Evolutionary conservation across 1,140 invertebrate species (phyloP), one percentile per base, ranked within the genome.

Genomic region (Tachypleus tridentatus): DNA sequence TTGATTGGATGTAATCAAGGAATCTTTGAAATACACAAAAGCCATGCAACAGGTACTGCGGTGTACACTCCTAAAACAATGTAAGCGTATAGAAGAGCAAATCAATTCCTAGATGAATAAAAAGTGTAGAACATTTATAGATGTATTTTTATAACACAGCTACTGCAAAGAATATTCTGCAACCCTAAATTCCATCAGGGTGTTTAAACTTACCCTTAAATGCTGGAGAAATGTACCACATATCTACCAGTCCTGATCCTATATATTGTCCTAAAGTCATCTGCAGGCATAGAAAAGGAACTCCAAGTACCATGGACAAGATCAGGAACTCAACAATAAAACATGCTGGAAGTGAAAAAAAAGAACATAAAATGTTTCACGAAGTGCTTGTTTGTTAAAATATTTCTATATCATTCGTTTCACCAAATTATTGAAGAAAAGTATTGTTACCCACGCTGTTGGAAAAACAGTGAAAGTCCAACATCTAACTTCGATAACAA

Each of bases 181-280:
- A 29, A 29, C 29, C 29, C 29, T 29, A 29, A 29, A 29, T 29
- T 29, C 2, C 29, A 29, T 29, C 29, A 29, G 29, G 29, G 29
- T 29, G 29, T 29, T 29, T 29, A 29, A 29, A 29, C 58, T 72
- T 74, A 82, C 80, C 78, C 71, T 89, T 87, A 75, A 93, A 93
- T 65, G 93, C 84, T 0, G 92, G 92, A 58, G 90, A 93, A 70
- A 95, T 92, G 69, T 82, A 85, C 91, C 91, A 95, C 89, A 94
- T 93, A 69, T 92, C 88, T 51, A 94, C 83, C 4, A 88, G 86
- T 0, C 91, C 91, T 0, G 87, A 83, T n/a, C 85, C 83, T 54
- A 93, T 78, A 73, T 89, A 86, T 75, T 92, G 88, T 4, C 92
- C 92, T 54, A 93, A 78, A 67, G 88, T 88, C 74, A 91, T 82